Base-by-base conservation (phyloP, 1,140 invertebrate genomes). In the Tetragnatha versicolor region DNA sequence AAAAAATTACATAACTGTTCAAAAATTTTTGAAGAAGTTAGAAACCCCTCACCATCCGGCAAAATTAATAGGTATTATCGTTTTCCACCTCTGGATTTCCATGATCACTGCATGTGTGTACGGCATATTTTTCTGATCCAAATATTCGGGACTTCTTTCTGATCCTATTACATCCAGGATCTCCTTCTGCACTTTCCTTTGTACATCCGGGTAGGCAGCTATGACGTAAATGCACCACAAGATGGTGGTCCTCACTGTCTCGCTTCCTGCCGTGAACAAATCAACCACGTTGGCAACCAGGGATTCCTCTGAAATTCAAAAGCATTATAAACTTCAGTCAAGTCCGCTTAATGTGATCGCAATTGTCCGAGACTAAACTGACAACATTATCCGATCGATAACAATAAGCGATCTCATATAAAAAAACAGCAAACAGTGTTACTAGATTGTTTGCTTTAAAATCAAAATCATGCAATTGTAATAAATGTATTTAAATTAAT, bases 161-260 rank as follows among this genome's bases (percentile, higher is more conserved):
- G 29, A 27, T 25, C 88, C 87, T 45, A 92, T 83, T 3, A 88
- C 85, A 0, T 83, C 82, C 33, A 89, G 87, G 22, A 94, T 88
- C 84, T 93, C 92, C 0, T 89, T 81, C 25, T 82, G 80, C 5
- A 85, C 65, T 76, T 82, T 82, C 29, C 79, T 68, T 53, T 87
- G 86, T 4, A 85, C 80, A n/a, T 85, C 77, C 2, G 84, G 85
- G 90, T 84, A 81, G 4, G 66, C 73, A 1, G 83, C 82, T 39
- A 85, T 72, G 29, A 80, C 81, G 9, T 85, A 66, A 27, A 85
- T 29, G 3, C 79, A 76, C 86, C 86, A 87, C 12, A 42, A 60
- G 3, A 87, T 63, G 6, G 85, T 83, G 0, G 84, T 84, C 0
- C 82, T 47, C 1, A 84, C 84, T 0, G 86, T 87, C 60, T 85